Conservation (phyloP, 2,888 invertebrate species). For the Axea sp. region DNA sequence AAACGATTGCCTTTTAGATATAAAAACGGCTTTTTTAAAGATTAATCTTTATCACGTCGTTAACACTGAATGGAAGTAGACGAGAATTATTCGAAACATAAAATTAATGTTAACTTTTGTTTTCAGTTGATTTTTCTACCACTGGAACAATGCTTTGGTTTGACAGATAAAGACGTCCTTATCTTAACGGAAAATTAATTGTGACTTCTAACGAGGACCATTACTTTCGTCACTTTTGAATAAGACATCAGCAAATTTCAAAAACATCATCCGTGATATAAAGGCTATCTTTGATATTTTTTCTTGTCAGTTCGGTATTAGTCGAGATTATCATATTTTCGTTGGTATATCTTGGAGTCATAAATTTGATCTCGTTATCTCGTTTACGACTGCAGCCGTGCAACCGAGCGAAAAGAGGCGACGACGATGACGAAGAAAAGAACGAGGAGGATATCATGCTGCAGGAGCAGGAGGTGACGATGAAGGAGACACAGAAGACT, state of each 20-base stretch:
- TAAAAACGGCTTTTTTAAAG: slow-evolving; percentile 53
- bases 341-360: slow-evolving; percentile 76
- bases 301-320: slow-evolving; percentile 74
- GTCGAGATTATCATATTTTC: slow-evolving; percentile 78
- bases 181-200: slow-evolving; percentile 60
- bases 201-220: slow-evolving; percentile 47
- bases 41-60: slow-evolving; percentile 61
- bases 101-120: slow-evolving; percentile 38
- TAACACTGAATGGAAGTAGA: slow-evolving; percentile 42
- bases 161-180: slow-evolving; percentile 35
- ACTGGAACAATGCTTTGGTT: slow-evolving; percentile 33
- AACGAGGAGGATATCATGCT: slow-evolving; percentile 60
- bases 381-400: slow-evolving; percentile 74
- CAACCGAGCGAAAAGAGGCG: slow-evolving; percentile 66
- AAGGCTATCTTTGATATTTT: slow-evolving; percentile 61
- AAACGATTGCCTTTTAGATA: slow-evolving; percentile 49
- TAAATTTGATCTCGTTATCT: slow-evolving; percentile 80
- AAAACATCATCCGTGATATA: slow-evolving; percentile 57
- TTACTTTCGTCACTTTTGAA: slow-evolving; percentile 54
- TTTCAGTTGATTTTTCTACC: slow-evolving; percentile 28
- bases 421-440: slow-evolving; percentile 62
- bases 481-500: slow-evolving; percentile 55
- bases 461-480: slow-evolving; percentile 63
- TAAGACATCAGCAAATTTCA: slow-evolving; percentile 59
- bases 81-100: slow-evolving; percentile 36